These are phyloP conservation scores for Notarius lentiginosus DNA, from an alignment of 2,113 vertebrate species.

Conservation along the genomic window DNA sequence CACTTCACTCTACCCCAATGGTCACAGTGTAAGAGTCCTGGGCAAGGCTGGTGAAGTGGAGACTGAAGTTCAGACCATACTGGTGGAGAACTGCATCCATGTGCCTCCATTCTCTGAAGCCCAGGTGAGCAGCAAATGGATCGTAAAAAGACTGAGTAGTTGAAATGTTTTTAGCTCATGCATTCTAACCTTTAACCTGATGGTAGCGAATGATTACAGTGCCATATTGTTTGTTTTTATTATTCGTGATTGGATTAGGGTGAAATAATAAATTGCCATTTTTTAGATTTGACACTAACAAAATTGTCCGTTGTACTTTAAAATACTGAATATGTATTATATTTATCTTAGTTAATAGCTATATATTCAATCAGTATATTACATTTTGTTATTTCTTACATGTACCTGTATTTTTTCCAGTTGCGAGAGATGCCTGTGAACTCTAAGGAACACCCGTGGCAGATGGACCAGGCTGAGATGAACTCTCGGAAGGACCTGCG, in stretches of 20 bases:
- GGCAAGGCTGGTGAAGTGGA: slow-evolving; percentile 89
- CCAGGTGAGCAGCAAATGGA: slow-evolving; percentile 75
- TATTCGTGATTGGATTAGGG: not conserved
- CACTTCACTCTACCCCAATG: slow-evolving; percentile 88
- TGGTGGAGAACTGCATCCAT: slow-evolving; percentile 89
- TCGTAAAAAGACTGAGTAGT: not conserved
- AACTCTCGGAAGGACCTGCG: slow-evolving; percentile 71
- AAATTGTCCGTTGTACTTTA: not conserved
- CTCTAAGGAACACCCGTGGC: slow-evolving; percentile 81
- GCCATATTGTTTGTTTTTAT: not conserved
- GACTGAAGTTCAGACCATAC: slow-evolving; percentile 88
- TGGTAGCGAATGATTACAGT: not conserved
- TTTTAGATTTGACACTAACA: not conserved
- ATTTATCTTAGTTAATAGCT: not conserved
- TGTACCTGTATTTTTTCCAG: slow-evolving; percentile 65
- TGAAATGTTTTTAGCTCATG: not conserved
- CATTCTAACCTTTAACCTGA: not conserved
- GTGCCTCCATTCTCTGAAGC: slow-evolving; percentile 89
- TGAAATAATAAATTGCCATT: not conserved
- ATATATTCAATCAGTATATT: not conserved
- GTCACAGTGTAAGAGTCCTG: slow-evolving; percentile 89
- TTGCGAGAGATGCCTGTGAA: slow-evolving; percentile 87
- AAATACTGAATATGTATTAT: not conserved
- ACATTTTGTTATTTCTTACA: not conserved
- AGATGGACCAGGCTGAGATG: slow-evolving; percentile 55